Conservation (phyloP, 2,888 invertebrate species). For the Timandra comae region DNA sequence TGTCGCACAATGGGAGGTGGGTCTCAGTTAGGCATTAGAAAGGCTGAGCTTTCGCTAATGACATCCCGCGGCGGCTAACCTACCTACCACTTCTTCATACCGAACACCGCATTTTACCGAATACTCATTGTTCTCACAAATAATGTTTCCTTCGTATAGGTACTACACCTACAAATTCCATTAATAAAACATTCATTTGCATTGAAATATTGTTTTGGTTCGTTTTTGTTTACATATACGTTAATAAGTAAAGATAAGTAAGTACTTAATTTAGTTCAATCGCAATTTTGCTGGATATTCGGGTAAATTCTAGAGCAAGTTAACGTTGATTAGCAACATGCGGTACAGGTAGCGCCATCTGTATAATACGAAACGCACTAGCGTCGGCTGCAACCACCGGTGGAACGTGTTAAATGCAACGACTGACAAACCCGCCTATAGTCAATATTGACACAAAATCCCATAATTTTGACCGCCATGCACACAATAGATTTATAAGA, state of each 20-base stretch:
- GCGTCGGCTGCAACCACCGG: conserved; percentile 30
- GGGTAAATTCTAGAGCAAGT: no score
- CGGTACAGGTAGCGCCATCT: conserved; percentile 50
- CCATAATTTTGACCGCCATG: conserved; percentile 73
- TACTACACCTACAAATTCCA: no score
- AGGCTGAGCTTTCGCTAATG: conserved; percentile 68
- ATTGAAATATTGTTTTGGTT: no score
- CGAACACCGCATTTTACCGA: conserved; percentile 55
- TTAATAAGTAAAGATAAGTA: no score
- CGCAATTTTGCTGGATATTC: no score
- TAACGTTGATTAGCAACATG: conserved; percentile 1
- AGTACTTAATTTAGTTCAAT: no score
- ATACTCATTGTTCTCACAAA: conserved; percentile 55
- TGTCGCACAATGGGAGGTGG: conserved; percentile 62
- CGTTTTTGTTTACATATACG: no score
- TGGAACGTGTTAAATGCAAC: conserved; percentile 73
- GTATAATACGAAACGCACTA: conserved; percentile 5
- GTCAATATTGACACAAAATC: conserved; percentile 73
- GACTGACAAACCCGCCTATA: conserved; percentile 57
- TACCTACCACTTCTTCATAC: conserved; percentile 20
- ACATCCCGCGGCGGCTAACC: conserved; percentile 55
- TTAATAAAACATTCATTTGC: no score
- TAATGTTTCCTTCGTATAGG: conserved; percentile 18
- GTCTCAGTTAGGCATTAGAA: conserved; percentile 72
- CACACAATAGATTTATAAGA: conserved; percentile 76